A percentile compares a stretch with the other conserved stretches of the same genome.
These are phyloP conservation scores for Amblyopsis hoosieri DNA, from an alignment of 2,797 vertebrate species.

Conservation along the genomic window DNA sequence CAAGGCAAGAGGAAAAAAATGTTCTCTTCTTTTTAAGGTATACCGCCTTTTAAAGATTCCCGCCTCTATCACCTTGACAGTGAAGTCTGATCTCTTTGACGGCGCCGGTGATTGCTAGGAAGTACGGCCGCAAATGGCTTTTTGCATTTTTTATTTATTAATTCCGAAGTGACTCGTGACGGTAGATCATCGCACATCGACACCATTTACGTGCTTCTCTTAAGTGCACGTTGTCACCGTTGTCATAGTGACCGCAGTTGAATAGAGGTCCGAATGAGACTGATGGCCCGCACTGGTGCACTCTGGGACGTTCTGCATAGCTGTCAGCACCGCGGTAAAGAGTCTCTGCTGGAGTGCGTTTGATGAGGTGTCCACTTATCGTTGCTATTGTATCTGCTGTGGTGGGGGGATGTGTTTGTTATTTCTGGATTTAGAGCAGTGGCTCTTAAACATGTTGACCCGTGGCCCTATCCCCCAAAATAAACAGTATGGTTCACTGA, in stretches of 20 bases:
- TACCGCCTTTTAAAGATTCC: constrained; percentile 54
- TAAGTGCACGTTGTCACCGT: constrained; percentile 75
- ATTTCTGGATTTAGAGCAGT: no score
- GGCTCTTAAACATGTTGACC: no score
- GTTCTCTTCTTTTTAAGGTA: constrained; percentile 24
- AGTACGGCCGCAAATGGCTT: constrained; percentile 67
- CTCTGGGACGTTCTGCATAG: constrained; percentile 45
- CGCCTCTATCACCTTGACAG: constrained; percentile 67
- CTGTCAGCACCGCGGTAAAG: constrained; percentile 56
- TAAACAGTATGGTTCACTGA: no score
- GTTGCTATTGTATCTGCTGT: constrained; percentile 41
- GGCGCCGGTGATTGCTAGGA: constrained; percentile 67
- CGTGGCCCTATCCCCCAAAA: no score
- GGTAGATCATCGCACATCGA: constrained; percentile 61
- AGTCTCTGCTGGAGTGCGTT: constrained; percentile 49
- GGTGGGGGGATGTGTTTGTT: not conserved
- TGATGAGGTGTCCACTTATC: constrained; percentile 48
- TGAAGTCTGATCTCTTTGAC: constrained; percentile 52
- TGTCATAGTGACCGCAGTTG: constrained; percentile 45
- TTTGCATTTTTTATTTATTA: constrained; percentile 70
- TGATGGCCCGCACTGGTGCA: constrained; percentile 53
- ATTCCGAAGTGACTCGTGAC: constrained; percentile 38
- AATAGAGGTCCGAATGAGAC: constrained; percentile 52
- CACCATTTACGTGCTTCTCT: constrained; percentile 62
- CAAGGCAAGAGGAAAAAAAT: constrained; percentile 21